phyloP scores from a whole-genome alignment of 2,113 vertebrate species.

The Heterochromis multidens region DNA sequence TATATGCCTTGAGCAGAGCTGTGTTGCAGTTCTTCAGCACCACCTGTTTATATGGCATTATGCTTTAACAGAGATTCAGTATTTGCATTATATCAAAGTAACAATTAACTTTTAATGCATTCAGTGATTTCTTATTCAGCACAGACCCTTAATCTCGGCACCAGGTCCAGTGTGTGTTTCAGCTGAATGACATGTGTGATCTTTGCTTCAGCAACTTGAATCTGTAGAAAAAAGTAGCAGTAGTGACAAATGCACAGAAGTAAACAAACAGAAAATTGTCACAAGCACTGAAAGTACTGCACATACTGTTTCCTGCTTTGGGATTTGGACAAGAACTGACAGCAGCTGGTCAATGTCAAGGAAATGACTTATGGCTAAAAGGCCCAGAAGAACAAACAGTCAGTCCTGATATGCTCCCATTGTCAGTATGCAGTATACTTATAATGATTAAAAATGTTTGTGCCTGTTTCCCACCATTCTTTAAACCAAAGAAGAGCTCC shows the following conservation, averaged over 20 bases:
- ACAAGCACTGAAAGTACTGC: not conserved
- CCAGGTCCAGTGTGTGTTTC: slow-evolving; percentile 92
- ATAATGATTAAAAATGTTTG: not conserved
- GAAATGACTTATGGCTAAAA: slow-evolving; percentile 89
- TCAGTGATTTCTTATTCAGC: not conserved
- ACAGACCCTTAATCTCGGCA: slow-evolving; percentile 87
- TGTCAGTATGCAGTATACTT: not conserved
- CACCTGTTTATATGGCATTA: slow-evolving; percentile 67
- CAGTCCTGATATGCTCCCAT: not conserved
- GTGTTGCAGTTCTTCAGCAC: slow-evolving; percentile 84
- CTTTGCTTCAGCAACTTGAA: slow-evolving; percentile 90
- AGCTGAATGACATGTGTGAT: slow-evolving; percentile 94
- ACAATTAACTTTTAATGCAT: not conserved
- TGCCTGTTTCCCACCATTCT: slow-evolving; percentile 76
- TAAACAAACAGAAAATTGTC: not conserved
- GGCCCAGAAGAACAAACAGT: slow-evolving; percentile 43
- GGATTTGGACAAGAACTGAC: slow-evolving; percentile 92
- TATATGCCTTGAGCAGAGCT: slow-evolving; percentile 86
- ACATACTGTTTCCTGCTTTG: slow-evolving; percentile 92
- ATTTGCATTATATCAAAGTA: not conserved
- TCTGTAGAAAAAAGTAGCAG: slow-evolving; percentile 61
- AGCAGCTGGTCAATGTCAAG: slow-evolving; percentile 94
- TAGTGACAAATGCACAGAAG: not conserved
- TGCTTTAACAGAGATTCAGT: not conserved
- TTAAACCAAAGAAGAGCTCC: slow-evolving; percentile 90